Evolutionary conservation across 2,113 vertebrate species (phyloP), one percentile per base, ranked within the genome.

Genomic region (Bujurquina vittata): DNA sequence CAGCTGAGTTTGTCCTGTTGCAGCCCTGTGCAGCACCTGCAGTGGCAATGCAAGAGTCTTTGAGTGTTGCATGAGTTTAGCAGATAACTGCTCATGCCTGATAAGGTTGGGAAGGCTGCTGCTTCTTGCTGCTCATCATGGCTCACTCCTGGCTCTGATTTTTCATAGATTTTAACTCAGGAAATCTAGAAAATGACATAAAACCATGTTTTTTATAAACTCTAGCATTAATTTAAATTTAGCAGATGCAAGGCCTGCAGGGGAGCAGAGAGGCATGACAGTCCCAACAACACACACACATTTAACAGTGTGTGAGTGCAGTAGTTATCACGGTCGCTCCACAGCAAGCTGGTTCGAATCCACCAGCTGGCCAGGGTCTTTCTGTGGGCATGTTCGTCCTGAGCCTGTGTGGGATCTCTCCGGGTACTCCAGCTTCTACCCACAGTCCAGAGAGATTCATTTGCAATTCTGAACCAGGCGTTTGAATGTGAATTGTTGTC

Each of bases 401-500:
- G 9, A 3, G 18, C 63, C 9, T 29, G 23, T 29, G 18, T 49
- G 40, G 61, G 14, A 49, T 67, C 23, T 18, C 23, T 69, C 63
- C 40, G 17, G 26, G 63, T 67, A 2, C 63, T 2, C 63, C 63
- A 69, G 63, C 63, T 69, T 43, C 62, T 23, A 18, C 26, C 22
- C 63, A 18, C 63, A 69, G 6, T 18, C 1, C 5, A 69, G 14
- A 43, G 23, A 69, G 40, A 15, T 23, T 17, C 10, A 69, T 49
- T 29, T 49, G 40, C 8, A 37, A 4, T 67, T 29, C 8, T 67
- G 46, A 49, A 49, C 43, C 29, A 8, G 40, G 40, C 26, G 17
- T 67, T 22, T 26, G 37, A 26, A 67, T 26, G 37, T 10, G 14
- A 18, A 7, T 46, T 11, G 3, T 26, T 10, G 1, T 0, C 1